A percentile compares a stretch with the other conserved stretches of the same genome.
Evolutionary conservation across 2,888 invertebrate genomes (phyloP).

Genomic region (Drosophila pseudotalamancana): DNA sequence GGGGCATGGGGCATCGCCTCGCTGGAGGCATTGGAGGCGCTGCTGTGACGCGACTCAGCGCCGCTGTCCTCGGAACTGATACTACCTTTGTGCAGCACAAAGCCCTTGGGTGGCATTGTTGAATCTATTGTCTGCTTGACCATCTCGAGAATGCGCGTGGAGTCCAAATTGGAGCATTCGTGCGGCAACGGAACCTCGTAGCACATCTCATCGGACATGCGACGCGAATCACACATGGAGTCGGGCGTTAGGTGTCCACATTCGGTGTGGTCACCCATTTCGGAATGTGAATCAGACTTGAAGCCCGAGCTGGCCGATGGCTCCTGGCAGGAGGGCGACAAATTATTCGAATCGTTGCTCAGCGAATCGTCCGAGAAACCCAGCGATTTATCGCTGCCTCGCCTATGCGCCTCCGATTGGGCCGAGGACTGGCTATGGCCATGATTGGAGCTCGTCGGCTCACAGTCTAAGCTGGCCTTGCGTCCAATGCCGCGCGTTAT

Average conservation of each 20-base stretch:
- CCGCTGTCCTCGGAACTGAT: constrained; percentile 81
- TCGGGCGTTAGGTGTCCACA: constrained; percentile 83
- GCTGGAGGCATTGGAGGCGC: constrained; percentile 62
- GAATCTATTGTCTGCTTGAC: constrained; percentile 91
- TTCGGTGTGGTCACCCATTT: constrained; percentile 86
- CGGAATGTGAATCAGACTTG: constrained; percentile 86
- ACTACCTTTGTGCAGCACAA: constrained; percentile 85
- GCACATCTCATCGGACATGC: constrained; percentile 84
- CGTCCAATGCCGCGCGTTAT: constrained; percentile 92
- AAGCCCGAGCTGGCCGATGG: constrained; percentile 87
- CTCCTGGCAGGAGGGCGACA: constrained; percentile 86
- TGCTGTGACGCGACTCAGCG: constrained; percentile 63
- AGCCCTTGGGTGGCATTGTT: constrained; percentile 90
- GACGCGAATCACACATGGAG: constrained; percentile 83
- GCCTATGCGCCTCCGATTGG: constrained; percentile 84
- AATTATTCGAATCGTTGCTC: constrained; percentile 87
- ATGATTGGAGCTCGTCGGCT: constrained; percentile 67
- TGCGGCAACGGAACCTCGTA: constrained; percentile 92
- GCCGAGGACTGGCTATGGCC: constrained; percentile 5
- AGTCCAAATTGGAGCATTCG: constrained; percentile 91
- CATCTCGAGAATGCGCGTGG: constrained; percentile 91
- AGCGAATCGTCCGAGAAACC: constrained; percentile 90
- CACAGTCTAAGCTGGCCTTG: constrained; percentile 88
- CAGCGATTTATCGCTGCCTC: constrained; percentile 89
- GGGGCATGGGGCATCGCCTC: constrained; percentile 46